Percentiles rank a stretch among this genome's conserved stretches.
phyloP scores from a whole-genome alignment of 2,888 invertebrate species.

The Xestia ashworthii region DNA sequence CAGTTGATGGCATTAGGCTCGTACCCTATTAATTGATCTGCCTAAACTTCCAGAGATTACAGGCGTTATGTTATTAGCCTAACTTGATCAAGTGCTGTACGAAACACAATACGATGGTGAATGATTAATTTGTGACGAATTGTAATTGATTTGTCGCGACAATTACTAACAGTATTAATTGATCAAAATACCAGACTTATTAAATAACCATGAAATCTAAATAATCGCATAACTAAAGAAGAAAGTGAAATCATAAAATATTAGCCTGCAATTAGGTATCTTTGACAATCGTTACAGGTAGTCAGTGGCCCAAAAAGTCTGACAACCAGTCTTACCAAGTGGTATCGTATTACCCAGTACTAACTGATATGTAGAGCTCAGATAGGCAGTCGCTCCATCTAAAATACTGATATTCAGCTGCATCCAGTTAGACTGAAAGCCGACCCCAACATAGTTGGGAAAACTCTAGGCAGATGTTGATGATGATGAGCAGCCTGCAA shows the following conservation, averaged over 20 bases:
- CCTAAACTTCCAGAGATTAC: background rate
- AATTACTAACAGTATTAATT: background rate
- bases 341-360: too few relatives aligned
- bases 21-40: background rate
- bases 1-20: background rate
- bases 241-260: conserved; percentile 8
- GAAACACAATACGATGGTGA: background rate
- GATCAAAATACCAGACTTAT: conserved; percentile 24
- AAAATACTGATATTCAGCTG: too few relatives aligned
- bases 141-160: conserved; percentile 37
- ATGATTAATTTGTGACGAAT: conserved; percentile 28
- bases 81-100: background rate
- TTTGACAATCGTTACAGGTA: too few relatives aligned
- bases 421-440: too few relatives aligned
- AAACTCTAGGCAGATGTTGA: too few relatives aligned
- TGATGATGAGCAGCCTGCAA: too few relatives aligned
- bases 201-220: conserved; percentile 11
- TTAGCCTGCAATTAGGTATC: background rate
- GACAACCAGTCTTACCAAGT: too few relatives aligned
- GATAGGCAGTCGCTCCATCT: too few relatives aligned
- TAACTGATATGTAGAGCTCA: too few relatives aligned
- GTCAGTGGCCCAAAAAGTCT: too few relatives aligned
- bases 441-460: too few relatives aligned
- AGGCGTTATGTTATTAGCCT: background rate
- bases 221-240: conserved; percentile 25